Conservation (phyloP, 2,888 invertebrate species). For the Stenotaenia linearis region DNA sequence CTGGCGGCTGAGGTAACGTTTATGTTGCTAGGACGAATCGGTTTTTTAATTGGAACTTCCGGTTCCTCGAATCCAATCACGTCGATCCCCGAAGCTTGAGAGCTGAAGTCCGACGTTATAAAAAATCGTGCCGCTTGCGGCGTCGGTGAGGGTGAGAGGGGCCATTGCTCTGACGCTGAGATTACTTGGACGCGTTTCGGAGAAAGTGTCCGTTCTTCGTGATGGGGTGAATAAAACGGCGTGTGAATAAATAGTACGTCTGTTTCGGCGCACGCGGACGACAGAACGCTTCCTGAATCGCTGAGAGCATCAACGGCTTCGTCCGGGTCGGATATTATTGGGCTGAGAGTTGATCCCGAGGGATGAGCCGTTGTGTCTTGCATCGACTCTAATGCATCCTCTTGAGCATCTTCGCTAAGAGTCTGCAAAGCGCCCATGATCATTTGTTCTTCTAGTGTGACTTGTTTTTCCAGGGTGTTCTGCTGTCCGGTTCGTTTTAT, state of each 20-base stretch:
- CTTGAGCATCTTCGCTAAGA: conserved; percentile 85
- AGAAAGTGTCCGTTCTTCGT: neutral
- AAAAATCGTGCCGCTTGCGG: neutral
- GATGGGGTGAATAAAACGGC: neutral
- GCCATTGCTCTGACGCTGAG: neutral
- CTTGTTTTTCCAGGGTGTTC: conserved; percentile 80
- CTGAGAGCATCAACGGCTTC: conserved; percentile 30
- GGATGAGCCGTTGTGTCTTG: conserved; percentile 34
- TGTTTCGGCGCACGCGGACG: conserved; percentile 13
- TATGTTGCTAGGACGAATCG: conserved; percentile 13
- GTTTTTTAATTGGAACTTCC: neutral
- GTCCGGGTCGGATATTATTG: conserved; percentile 43
- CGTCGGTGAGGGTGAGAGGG: neutral
- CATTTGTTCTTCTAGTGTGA: conserved; percentile 90
- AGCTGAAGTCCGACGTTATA: conserved; percentile 14
- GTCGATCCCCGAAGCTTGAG: conserved; percentile 30
- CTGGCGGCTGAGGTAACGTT: conserved; percentile 6
- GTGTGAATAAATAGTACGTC: conserved; percentile 20
- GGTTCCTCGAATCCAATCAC: neutral
- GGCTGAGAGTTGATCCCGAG: conserved; percentile 40
- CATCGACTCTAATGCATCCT: conserved; percentile 68
- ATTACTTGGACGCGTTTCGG: conserved; percentile 29
- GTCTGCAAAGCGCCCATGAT: conserved; percentile 89
- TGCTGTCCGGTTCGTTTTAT: conserved; percentile 42
- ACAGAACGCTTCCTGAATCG: conserved; percentile 28